Base-by-base conservation (phyloP, 2,888 invertebrate species). In the Arrhopalites spinosus region DNA sequence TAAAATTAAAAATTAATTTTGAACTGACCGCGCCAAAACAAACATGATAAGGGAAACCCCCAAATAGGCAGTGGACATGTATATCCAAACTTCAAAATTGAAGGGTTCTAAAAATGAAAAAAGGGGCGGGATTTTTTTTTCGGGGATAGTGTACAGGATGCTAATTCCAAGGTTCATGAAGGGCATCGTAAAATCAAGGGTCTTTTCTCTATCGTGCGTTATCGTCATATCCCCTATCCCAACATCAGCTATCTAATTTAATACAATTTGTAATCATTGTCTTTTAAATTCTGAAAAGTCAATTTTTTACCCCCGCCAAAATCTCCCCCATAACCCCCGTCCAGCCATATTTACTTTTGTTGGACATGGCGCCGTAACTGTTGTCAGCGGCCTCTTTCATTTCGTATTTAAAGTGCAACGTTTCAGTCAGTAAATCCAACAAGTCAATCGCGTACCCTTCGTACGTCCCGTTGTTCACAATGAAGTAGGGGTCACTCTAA, bases 171-270 rank as follows among this genome's bases (percentile, higher is more conserved):
- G 70, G 68, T 81, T 82, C 95, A 99, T 98, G 86, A 98, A 99
- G 0, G 99, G 99, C 90, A 96, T 97, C 43, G 98, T 98, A 86
- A 99, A 99, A 76, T 83, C 82, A 2, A 97, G 96, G 74, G 91
- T 91, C 80, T 92, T 91, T 85, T 96, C 96, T 84, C 99, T 90
- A 85, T 96, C 94, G 86, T 95, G 97, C 30, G 96, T 99, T 83
- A 99, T 98, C 43, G 98, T 98, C 75, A 99, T 89, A 87, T 98
- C 98, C 11, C 96, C 98, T 68, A 99, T 95, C 0, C 97, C 98
- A 81, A 99, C 88, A 86, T 98, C 97, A 13, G 96, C 96, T 84
- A 93, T 92, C 96, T 96, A n/a, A n/a, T n/a, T n/a, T n/a, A n/a
- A n/a, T n/a, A n/a, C n/a, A n/a, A n/a, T n/a, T n/a, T n/a, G n/a